Percentiles rank a stretch among this genome's conserved stretches.
phyloP scores from a whole-genome alignment of 2,113 vertebrate genomes.

The Tonatia bakeri region DNA sequence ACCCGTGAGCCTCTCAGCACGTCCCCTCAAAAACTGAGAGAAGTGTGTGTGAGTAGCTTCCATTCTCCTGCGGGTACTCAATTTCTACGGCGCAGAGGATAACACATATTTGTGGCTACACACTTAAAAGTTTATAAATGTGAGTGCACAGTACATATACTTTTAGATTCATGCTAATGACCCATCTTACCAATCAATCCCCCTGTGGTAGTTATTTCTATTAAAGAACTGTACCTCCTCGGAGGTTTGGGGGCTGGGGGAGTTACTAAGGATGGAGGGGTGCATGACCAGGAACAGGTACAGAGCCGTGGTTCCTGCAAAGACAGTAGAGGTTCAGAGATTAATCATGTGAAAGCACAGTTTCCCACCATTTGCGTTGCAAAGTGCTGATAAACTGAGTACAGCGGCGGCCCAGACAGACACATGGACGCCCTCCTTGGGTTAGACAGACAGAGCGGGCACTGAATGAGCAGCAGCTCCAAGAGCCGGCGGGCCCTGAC shows the following conservation, averaged over 20 bases:
- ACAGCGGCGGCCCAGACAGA: not conserved
- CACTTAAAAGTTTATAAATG: slow-evolving; percentile 62
- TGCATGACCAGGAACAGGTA: slow-evolving; percentile 99
- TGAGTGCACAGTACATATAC: slow-evolving; percentile 75
- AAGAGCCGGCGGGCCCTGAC: not conserved
- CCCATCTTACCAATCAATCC: slow-evolving; percentile 96
- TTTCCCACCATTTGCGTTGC: not conserved
- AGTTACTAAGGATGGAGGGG: slow-evolving; percentile 98
- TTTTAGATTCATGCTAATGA: slow-evolving; percentile 86
- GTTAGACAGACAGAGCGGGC: not conserved
- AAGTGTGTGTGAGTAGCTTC: not conserved
- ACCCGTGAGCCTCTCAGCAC: not conserved
- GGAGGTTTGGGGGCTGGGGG: slow-evolving; percentile 96
- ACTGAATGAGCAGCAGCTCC: not conserved
- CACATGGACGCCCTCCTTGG: not conserved
- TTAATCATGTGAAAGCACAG: slow-evolving; percentile 51
- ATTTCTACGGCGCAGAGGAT: not conserved
- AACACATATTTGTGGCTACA: slow-evolving; percentile 38
- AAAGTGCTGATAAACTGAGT: not conserved
- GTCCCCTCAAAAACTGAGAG: not conserved
- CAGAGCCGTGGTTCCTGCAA: slow-evolving; percentile 96
- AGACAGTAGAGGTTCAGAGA: slow-evolving; percentile 71
- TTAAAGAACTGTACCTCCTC: slow-evolving; percentile 99
- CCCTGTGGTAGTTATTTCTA: slow-evolving; percentile 99
- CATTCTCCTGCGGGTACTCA: not conserved